phyloP scores from a whole-genome alignment of 2,113 vertebrate genomes.

The Rhinichthys klamathensis region DNA sequence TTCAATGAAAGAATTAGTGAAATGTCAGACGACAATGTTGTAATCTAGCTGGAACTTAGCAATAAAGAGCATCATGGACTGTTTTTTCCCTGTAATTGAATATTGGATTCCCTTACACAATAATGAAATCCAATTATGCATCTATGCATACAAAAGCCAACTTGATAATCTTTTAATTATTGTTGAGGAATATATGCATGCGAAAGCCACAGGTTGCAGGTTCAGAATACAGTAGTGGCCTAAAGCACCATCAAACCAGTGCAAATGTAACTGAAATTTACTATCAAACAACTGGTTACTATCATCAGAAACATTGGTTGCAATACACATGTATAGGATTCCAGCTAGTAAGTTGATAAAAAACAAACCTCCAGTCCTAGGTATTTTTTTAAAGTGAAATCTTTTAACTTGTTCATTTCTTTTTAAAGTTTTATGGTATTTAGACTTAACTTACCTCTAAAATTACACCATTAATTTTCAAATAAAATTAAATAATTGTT shows the following conservation, averaged over 20 bases:
- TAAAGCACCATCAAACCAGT: not conserved
- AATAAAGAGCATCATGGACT: not conserved
- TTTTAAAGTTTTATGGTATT: too few relatives aligned
- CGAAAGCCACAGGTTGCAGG: not conserved
- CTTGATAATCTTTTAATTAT: not conserved
- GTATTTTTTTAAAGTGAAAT: too few relatives aligned
- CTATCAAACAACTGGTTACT: not conserved
- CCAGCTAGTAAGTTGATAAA: not conserved
- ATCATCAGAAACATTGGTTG: not conserved
- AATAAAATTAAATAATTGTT: too few relatives aligned
- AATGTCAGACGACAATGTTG: not conserved
- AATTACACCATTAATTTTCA: too few relatives aligned
- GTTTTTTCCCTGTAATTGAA: too few relatives aligned
- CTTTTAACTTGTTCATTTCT: too few relatives aligned
- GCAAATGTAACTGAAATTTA: not conserved
- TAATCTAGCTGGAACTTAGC: not conserved
- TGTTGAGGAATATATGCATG: not conserved
- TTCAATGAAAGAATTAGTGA: not conserved
- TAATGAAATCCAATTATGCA: too few relatives aligned
- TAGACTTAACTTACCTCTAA: too few relatives aligned
- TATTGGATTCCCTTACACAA: too few relatives aligned
- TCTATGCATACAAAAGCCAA: not conserved
- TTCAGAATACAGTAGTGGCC: not conserved
- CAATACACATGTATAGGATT: not conserved
- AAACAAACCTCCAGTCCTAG: not conserved